Evolutionary conservation across 2,797 vertebrate genomes (phyloP), one percentile per base, ranked within the genome.

Genomic region (Ctenopoma multispine): DNA sequence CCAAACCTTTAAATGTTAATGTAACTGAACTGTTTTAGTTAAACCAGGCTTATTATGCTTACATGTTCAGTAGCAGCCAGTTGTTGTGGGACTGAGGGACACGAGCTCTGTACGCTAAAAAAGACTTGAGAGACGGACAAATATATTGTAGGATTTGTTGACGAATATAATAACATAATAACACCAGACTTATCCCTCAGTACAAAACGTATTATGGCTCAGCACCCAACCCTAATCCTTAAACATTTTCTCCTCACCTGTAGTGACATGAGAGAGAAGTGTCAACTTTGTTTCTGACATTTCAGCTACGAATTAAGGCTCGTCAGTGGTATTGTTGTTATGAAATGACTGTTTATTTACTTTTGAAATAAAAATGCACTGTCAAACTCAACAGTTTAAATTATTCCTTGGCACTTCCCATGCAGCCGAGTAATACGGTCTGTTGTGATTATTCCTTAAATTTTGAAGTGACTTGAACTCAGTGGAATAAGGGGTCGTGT

Each of bases 361-460:
- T 40, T 20, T 18, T n/a, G 23, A 69, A 61, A 68, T 63, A 29
- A 68, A 75, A 58, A 63, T 43, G 47, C 48, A 15, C 48, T 34
- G 36, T 79, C 60, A 68, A 59, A 56, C 44, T 65, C 20, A 1
- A 23, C 40, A 27, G 60, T 71, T 66, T 43, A 55, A 75, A 72
- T 61, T 24, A 72, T 78, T 74, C 48, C n/a, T 61, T 7, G 17
- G 10, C 60, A 10, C 40, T 34, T 36, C 69, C 20, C 13, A 7
- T 38, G 43, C 29, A 12, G 48, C n/a, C 1, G 14, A 60, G 54
- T 56, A n/a, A 12, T 1, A 21, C 18, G 4, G 54, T 43, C 59
- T 54, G 58, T 41, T 80, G 69, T 67, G 36, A 44, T 66, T 49
- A 49, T 44, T 75, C 34, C 15, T 69, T 57, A 40, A 63, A 61